Conservation (phyloP, 1,140 invertebrate species). For the Thrips palmi region DNA sequence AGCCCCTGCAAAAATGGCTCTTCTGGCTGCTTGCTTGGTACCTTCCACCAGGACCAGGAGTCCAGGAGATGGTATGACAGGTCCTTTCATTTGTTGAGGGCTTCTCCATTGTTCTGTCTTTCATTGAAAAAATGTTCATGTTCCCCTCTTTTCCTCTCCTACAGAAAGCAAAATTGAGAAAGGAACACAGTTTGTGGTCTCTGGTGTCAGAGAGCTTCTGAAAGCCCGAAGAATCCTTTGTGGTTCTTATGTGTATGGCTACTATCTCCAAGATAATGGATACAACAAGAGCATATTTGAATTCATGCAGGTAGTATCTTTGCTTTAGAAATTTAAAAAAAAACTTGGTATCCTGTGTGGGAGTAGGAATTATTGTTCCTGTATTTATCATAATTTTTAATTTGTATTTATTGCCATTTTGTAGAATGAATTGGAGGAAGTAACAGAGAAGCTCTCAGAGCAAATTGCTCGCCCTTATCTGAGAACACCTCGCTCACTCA, state of each 20-base stretch:
- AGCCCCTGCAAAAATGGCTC: constrained; percentile 42
- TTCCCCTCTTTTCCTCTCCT: constrained; percentile 9
- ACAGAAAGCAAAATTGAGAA: constrained; percentile 21
- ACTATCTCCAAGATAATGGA: constrained; percentile 41
- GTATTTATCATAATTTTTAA: constrained; percentile 1
- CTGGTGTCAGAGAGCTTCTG: constrained; percentile 40
- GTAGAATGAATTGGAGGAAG: constrained; percentile 47
- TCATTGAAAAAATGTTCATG: neutral
- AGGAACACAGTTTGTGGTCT: constrained; percentile 37
- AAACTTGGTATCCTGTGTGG: neutral
- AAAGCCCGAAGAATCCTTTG: constrained; percentile 43
- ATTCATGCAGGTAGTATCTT: constrained; percentile 39
- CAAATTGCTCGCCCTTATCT: constrained; percentile 45
- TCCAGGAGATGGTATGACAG: neutral
- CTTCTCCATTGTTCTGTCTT: neutral
- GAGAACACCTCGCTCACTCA: constrained; percentile 36
- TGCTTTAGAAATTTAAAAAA: constrained; percentile 1
- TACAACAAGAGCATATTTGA: constrained; percentile 51
- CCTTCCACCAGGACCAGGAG: constrained; percentile 22
- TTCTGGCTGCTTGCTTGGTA: constrained; percentile 29
- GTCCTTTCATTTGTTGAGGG: neutral
- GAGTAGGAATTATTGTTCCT: no score
- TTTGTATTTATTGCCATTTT: constrained; percentile 14
- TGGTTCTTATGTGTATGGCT: constrained; percentile 49
- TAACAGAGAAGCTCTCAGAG: constrained; percentile 43